Base-by-base conservation (phyloP, 2,888 invertebrate species). In the Xestia ashworthii region DNA sequence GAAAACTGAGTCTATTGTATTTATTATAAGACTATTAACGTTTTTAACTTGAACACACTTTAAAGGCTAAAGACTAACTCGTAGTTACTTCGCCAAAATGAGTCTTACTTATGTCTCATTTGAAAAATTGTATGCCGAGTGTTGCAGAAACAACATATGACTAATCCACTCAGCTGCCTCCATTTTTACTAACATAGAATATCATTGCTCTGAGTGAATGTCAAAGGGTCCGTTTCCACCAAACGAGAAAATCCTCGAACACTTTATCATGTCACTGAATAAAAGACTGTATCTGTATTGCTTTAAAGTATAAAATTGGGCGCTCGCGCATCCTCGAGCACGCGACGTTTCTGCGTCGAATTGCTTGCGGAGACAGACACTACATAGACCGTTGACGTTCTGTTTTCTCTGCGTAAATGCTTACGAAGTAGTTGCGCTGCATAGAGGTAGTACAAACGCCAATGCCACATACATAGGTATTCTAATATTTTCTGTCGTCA, bases 11-110 rank as follows among this genome's bases (percentile, higher is more conserved):
- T 62, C 9, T 38, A 19, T 38, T 62, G 12, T 19, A 0, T 74
- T 55, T 50, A 14, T 77, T 82, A 14, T 46, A 44, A 46, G 44
- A n/a, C 44, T 66, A 67, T 22, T 66, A 72, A 70, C 44, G 4
- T 73, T 55, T 32, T n/a, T 50, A 44, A 44, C 32, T 16, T 67
- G 14, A 53, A n/a, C 25, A 48, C 11, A 41, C 16, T 41, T 14
- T 60, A 12, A 48, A 14, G 11, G 1, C 25, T 46, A 3, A 22
- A 62, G 62, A 16, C 38, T 22, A 25, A 38, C 9, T 16, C 8
- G 38, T n/a, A 19, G 41, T 38, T 55, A 41, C 19, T 11, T 64
- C 8, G 46, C 25, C 32, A 50, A n/a, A 78, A 55, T 48, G 6
- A 65, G 44, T 38, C 11, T 46, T 16, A 48, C 8, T 55, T 0